phyloP scores from a whole-genome alignment of 2,888 invertebrate species.

The Drepana falcataria region DNA sequence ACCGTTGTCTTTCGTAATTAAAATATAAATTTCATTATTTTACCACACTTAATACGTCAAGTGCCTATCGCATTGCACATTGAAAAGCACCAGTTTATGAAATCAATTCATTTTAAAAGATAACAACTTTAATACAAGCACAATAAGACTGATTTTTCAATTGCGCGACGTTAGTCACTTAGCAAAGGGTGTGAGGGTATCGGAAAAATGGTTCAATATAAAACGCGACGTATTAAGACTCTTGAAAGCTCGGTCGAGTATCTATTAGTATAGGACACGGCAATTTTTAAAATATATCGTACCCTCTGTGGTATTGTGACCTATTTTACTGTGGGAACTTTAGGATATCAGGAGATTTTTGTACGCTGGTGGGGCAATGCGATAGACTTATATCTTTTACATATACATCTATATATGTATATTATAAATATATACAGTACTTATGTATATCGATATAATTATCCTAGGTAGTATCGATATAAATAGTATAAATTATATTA shows the following conservation, averaged over 20 bases:
- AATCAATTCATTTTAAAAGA: constrained; percentile 2
- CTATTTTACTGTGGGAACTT: constrained; percentile 31
- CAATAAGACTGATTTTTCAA: constrained; percentile 20
- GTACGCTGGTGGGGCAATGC: too few species aligned
- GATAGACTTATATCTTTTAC: too few species aligned
- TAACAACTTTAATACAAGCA: constrained; percentile 13
- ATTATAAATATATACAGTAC: too few species aligned
- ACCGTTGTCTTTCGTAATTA: constrained; percentile 55
- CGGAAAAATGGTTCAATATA: constrained; percentile 64
- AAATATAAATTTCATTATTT: constrained; percentile 55
- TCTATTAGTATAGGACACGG: constrained; percentile 35
- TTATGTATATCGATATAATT: too few species aligned
- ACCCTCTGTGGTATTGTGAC: constrained; percentile 30
- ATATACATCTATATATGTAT: too few species aligned
- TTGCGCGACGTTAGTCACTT: constrained; percentile 6
- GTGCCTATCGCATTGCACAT: constrained; percentile 62
- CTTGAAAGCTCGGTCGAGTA: constrained; percentile 53
- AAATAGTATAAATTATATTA: too few species aligned
- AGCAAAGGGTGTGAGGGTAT: constrained; percentile 53
- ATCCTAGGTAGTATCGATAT: too few species aligned
- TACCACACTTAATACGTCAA: constrained; percentile 65
- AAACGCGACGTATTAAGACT: constrained; percentile 43
- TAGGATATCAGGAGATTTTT: background rate
- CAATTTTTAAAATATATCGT: constrained; percentile 54
- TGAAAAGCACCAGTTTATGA: constrained; percentile 22